phyloP scores from a whole-genome alignment of 2,888 invertebrate species.

The Nineta flava region DNA sequence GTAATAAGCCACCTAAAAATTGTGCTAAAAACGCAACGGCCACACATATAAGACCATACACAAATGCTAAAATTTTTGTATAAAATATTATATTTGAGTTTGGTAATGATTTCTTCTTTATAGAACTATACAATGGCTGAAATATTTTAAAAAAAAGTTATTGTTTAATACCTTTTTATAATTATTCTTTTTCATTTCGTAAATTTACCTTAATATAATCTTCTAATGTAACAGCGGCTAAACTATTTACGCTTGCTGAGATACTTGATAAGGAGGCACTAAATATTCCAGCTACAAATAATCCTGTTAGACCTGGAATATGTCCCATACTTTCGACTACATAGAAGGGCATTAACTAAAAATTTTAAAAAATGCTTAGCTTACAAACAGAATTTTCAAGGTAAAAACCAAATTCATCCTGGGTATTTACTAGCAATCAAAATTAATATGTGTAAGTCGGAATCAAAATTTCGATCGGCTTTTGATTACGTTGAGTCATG shows the following conservation, averaged over 20 bases:
- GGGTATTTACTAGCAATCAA: neutral
- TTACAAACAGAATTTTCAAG: neutral
- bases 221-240: constrained; percentile 78
- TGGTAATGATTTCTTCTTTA: constrained; percentile 23
- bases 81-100: constrained; percentile 32
- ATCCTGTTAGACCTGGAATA: constrained; percentile 66
- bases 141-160: constrained; percentile 11
- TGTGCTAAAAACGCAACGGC: constrained; percentile 71
- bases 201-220: constrained; percentile 53
- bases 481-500: no score
- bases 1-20: constrained; percentile 71
- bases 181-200: neutral
- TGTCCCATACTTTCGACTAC: constrained; percentile 58
- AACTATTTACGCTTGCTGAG: constrained; percentile 78
- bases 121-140: constrained; percentile 25
- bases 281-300: constrained; percentile 84
- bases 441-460: neutral
- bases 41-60: constrained; percentile 60
- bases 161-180: neutral
- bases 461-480: no score
- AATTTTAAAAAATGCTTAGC: neutral
- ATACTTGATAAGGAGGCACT: constrained; percentile 84
- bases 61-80: constrained; percentile 51
- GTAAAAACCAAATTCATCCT: neutral
- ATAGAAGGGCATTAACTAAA: constrained; percentile 52